These are phyloP conservation scores for Ceratitis capitata DNA, from an alignment of 1,140 invertebrate genomes.

Conservation along the genomic window DNA sequence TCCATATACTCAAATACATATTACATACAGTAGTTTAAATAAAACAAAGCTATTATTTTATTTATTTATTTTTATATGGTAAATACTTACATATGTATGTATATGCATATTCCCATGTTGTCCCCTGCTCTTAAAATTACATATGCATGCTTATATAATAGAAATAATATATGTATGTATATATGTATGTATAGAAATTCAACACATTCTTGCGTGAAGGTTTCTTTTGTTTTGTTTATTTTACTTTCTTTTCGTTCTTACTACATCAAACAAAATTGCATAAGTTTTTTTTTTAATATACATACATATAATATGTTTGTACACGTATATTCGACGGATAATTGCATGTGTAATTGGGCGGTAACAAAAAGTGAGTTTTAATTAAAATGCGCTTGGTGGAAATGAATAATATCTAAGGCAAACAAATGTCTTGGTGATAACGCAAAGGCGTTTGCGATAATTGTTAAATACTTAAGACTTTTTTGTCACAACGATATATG, in stretches of 20 bases:
- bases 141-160: background rate
- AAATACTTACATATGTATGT: no score
- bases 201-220: background rate
- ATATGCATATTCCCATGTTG: background rate
- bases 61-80: no score
- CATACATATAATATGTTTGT: no score
- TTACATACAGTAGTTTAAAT: no score
- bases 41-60: no score
- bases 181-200: background rate
- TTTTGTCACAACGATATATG: no score
- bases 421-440: background rate
- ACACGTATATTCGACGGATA: background rate
- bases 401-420: background rate
- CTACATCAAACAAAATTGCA: background rate
- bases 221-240: background rate
- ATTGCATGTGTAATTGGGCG: background rate
- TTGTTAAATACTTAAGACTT: no score
- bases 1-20: no score
- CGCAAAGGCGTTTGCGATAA: background rate
- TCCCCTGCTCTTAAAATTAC: background rate
- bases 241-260: background rate
- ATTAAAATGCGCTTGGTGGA: background rate
- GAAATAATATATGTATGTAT: no score
- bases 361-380: background rate
- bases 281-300: no score